A percentile compares a stretch with the other conserved stretches of the same genome.
Conservation (phyloP, 2,888 invertebrate species). For the Synanthedon andrenaeformis region DNA sequence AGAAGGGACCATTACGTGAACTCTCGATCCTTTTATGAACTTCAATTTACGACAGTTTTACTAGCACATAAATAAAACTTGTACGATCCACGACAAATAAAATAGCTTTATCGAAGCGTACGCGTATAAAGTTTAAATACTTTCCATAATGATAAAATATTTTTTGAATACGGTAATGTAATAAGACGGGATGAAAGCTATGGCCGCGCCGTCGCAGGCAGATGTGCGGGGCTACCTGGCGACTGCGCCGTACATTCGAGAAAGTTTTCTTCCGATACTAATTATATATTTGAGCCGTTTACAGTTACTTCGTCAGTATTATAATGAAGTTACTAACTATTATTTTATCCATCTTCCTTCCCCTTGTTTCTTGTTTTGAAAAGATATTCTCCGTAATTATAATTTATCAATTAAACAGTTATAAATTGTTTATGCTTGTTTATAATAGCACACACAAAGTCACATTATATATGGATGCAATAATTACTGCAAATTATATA, state of each 20-base stretch:
- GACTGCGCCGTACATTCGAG: slow-evolving; percentile 21
- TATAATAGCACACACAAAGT: too few species aligned
- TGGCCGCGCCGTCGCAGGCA: slow-evolving; percentile 44
- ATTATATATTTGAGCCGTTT: slow-evolving; percentile 13
- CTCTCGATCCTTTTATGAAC: slow-evolving; percentile 52
- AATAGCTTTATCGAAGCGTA: slow-evolving; percentile 54
- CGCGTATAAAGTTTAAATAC: slow-evolving; percentile 52
- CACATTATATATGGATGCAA: too few species aligned
- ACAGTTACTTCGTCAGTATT: slow-evolving; percentile 30
- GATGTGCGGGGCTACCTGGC: slow-evolving; percentile 53
- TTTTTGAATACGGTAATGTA: slow-evolving; percentile 60
- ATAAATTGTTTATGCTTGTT: too few species aligned
- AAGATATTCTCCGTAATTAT: too few species aligned
- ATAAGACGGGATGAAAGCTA: slow-evolving; percentile 62
- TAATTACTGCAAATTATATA: too few species aligned
- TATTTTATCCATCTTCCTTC: slow-evolving; percentile 8
- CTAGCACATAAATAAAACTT: slow-evolving; percentile 54
- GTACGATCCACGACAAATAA: slow-evolving; percentile 52
- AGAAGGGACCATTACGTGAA: slow-evolving; percentile 28
- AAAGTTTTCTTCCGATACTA: slow-evolving; percentile 29
- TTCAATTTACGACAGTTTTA: slow-evolving; percentile 63
- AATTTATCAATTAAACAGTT: too few species aligned
- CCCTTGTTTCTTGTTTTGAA: too few species aligned
- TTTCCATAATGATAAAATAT: slow-evolving; percentile 63
- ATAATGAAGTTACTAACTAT: too few species aligned